A percentile compares a stretch with the other conserved stretches of the same genome.
Evolutionary conservation across 1,140 invertebrate species (phyloP).

Genomic region (Phenacoccus solenopsis): DNA sequence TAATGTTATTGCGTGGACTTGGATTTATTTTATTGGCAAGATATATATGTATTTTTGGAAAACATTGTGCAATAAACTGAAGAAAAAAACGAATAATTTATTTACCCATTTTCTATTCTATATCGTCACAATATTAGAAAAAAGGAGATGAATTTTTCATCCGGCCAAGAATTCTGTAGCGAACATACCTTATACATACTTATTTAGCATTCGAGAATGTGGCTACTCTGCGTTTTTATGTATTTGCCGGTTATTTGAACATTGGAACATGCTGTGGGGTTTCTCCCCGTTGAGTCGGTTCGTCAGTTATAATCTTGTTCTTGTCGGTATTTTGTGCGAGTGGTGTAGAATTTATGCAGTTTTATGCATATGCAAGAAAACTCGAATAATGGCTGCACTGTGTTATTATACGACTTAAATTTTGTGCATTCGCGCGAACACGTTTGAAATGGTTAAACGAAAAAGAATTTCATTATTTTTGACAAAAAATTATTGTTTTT

Average conservation of each 20-base stretch:
- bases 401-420: not conserved
- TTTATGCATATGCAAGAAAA: not conserved
- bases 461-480: not conserved
- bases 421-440: not conserved
- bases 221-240: slow-evolving; percentile 17
- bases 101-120: too few species aligned
- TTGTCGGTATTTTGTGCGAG: slow-evolving; percentile 1
- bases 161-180: too few species aligned
- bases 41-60: too few species aligned
- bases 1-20: too few species aligned
- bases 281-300: slow-evolving; percentile 10
- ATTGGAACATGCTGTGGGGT: slow-evolving; percentile 9
- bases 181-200: too few species aligned
- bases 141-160: too few species aligned
- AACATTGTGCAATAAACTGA: too few species aligned
- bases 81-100: too few species aligned
- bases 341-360: not conserved
- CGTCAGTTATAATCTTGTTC: slow-evolving; percentile 13
- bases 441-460: slow-evolving; percentile 7
- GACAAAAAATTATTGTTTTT: not conserved
- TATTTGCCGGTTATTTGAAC: slow-evolving; percentile 17
- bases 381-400: not conserved
- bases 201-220: slow-evolving; percentile 11
- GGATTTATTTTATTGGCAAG: too few species aligned
- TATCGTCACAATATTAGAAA: too few species aligned